Base-by-base conservation (phyloP, 2,888 invertebrate genomes). In the Cheilosia scutellata region DNA sequence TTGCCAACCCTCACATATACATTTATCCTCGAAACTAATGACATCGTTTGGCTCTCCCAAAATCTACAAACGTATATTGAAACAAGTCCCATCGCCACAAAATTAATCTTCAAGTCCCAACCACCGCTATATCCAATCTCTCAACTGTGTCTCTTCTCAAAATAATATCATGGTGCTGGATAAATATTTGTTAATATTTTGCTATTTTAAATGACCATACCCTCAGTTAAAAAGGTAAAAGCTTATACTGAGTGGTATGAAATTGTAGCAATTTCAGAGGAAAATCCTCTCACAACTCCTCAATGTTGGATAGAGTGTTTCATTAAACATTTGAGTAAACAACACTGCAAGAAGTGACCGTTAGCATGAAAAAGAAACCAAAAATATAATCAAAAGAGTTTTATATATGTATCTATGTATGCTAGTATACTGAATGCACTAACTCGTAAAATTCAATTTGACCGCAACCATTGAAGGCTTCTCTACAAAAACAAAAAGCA, bases 171-270 rank as follows among this genome's bases (percentile, higher is more conserved):
- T 55, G 29, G 68, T 75, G 68, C 74, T 83, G 58, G 29, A 62
- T 58, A 83, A 83, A 83, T 79, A 79, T 83, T 83, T 83, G 74
- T 44, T 62, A 68, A 57, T 79, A 79, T 83, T 78, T 74, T 74
- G 66, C 60, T 60, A 62, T 72, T 83, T 79, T 40, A 63, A 70
- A 79, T 74, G 70, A 66, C 60, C 25, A 16, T 31, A 74, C 29
- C 72, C 44, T 37, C 74, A 57, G 53, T 60, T 31, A 49, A 55
- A 71, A 83, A 83, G 66, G 31, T 68, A 25, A 68, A 72, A 78
- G 49, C 66, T 44, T 47, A 29, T 49, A 66, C 58, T 63, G 63
- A 27, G 55, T 25, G 53, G 44, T 60, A 70, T 70, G 65, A 75
- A 68, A 58, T 75, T 60, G 25, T 58, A 74, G 53, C 60, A 75